phyloP scores from a whole-genome alignment of 2,888 invertebrate genomes.

The Ophion ellenae region DNA sequence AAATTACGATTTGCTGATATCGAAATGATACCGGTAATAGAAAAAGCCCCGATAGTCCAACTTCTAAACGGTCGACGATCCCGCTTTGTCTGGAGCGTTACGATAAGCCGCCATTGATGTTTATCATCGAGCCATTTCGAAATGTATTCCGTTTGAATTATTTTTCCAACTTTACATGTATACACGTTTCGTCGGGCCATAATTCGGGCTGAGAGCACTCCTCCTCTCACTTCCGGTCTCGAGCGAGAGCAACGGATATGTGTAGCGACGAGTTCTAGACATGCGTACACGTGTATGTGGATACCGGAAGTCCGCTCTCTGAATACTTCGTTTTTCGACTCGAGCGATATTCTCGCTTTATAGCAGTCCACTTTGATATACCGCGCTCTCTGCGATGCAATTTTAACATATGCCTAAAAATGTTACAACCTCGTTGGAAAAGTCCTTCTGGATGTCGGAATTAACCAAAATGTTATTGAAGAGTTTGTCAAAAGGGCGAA shows the following conservation, averaged over 20 bases:
- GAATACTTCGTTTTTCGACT: constrained; percentile 56
- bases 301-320: constrained; percentile 62
- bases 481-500: no score
- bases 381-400: no score
- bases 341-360: background rate
- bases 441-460: no score
- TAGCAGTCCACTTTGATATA: no score
- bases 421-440: no score
- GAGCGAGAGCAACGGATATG: constrained; percentile 5
- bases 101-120: constrained; percentile 10
- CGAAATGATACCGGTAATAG: no score
- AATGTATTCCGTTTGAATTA: constrained; percentile 21
- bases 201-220: constrained; percentile 56
- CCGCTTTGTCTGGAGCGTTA: background rate
- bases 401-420: no score
- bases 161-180: constrained; percentile 20
- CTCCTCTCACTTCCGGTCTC: constrained; percentile 56
- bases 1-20: no score
- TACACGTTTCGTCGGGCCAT: constrained; percentile 12
- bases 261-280: background rate
- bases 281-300: constrained; percentile 26
- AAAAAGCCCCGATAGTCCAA: no score
- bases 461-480: no score
- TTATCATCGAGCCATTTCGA: constrained; percentile 17
- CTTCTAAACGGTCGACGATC: no score